Conservation (phyloP, 2,113 vertebrate species). For the Hyla sarda region DNA sequence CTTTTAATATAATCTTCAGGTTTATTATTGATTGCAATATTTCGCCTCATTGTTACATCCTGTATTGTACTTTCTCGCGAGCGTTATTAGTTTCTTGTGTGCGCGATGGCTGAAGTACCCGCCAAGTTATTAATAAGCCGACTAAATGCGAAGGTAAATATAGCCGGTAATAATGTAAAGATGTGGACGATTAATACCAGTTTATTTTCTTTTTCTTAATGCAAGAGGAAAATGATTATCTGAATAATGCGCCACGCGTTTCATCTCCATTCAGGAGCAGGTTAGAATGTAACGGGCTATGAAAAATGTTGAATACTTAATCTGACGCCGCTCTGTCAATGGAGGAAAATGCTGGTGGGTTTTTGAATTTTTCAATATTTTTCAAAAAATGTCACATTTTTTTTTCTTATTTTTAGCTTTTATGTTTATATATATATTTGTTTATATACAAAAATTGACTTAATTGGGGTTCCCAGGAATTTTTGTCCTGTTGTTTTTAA, state of each 20-base stretch:
- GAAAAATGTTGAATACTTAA: constrained; percentile 25
- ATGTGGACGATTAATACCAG: constrained; percentile 46
- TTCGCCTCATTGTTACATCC: constrained; percentile 50
- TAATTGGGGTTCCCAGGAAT: too few relatives aligned
- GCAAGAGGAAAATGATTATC: constrained; percentile 43
- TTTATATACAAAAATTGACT: too few relatives aligned
- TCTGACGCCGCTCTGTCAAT: not conserved
- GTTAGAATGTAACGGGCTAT: constrained; percentile 47
- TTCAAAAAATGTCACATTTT: not conserved
- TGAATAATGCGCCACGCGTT: constrained; percentile 40
- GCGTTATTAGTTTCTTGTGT: constrained; percentile 43
- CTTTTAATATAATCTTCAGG: constrained; percentile 58
- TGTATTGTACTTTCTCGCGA: constrained; percentile 37
- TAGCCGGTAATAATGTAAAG: constrained; percentile 52
- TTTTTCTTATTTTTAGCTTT: not conserved
- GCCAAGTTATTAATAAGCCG: constrained; percentile 51
- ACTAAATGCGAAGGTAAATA: constrained; percentile 57
- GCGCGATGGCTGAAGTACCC: constrained; percentile 16
- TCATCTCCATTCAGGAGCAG: constrained; percentile 42
- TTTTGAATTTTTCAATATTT: not conserved
- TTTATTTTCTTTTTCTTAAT: constrained; percentile 44
- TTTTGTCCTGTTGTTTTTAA: too few relatives aligned
- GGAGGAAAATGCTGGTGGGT: not conserved
- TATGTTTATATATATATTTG: not conserved
- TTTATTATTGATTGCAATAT: constrained; percentile 53